Evolutionary conservation across 2,113 vertebrate species (phyloP), one percentile per base, ranked within the genome.

Genomic region (Microtus ochrogaster): DNA sequence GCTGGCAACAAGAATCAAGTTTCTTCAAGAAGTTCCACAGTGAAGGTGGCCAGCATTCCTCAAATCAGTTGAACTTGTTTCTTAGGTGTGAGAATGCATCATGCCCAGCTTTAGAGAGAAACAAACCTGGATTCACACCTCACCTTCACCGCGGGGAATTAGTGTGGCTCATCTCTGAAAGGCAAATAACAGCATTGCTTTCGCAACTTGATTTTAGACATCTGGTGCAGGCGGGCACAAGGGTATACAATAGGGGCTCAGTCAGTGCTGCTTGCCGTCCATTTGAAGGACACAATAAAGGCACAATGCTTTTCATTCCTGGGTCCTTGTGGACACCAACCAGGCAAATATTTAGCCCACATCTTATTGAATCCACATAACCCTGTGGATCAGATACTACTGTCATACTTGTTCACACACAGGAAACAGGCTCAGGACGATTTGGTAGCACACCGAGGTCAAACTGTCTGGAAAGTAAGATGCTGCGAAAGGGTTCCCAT

Each of bases 401-500:
- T 70, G 63, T 22, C 9, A 81, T 10, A 17, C 21, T 44, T 85
- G 66, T 94, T 93, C 17, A 66, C 58, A 66, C 61, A n/a, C 3
- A 92, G 73, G 16, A 96, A 92, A 92, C 9, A 63, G 73, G 28
- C 63, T 84, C 21, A 10, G 44, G 47, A 74, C 89, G 39, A 7
- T 95, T 93, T 83, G 90, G 61, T 63, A 73, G 44, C 36, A 44
- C 21, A 55, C 22, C 39, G 44, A 65, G 76, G 61, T 41, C 61
- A 79, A 65, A 70, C 22, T 49, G 13, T 58, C 88, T 79, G 90
- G 87, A 44, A 95, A 94, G 28, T 21, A 33, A 96, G 73, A 47
- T 8, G 41, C 85, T 58, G 66, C 77, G 70, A 87, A 65, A 77
- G 33, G 13, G 26, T 52, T 82, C 36, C 47, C 90, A 44, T 1